Conservation (phyloP, 2,113 vertebrate species). For the Cavia aperea region DNA sequence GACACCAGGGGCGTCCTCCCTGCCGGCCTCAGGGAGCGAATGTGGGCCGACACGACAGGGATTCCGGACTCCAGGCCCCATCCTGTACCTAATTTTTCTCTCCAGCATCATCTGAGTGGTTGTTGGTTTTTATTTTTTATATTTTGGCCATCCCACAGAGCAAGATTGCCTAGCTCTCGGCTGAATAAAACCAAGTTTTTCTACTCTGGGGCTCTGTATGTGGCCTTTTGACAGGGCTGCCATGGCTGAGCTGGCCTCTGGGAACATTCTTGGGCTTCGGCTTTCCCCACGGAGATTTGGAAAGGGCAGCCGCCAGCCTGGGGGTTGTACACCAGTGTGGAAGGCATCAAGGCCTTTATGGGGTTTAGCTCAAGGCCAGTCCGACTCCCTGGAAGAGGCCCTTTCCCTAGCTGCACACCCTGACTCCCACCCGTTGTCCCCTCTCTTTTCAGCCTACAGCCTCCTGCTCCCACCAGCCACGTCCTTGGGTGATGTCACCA, state of each 20-base stretch:
- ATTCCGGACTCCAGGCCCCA: constrained; percentile 51
- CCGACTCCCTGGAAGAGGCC: not conserved
- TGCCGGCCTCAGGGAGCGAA: constrained; percentile 51
- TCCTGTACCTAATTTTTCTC: constrained; percentile 66
- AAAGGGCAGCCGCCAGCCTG: not conserved
- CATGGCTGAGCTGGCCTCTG: not conserved
- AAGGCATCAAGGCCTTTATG: not conserved
- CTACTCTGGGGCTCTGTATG: constrained; percentile 43
- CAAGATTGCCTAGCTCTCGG: constrained; percentile 49
- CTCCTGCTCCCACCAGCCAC: not conserved
- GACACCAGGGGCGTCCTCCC: constrained; percentile 29
- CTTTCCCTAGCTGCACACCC: not conserved
- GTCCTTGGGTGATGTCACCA: not conserved
- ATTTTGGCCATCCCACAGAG: constrained; percentile 52
- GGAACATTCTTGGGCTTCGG: not conserved
- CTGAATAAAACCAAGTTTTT: constrained; percentile 68
- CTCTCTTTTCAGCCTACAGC: not conserved
- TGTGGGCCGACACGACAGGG: constrained; percentile 47
- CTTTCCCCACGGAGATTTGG: not conserved
- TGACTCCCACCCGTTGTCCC: not conserved
- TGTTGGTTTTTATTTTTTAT: constrained; percentile 57
- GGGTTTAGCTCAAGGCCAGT: not conserved
- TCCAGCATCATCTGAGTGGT: constrained; percentile 28
- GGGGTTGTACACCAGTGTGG: not conserved
- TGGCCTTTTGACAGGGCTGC: not conserved